Percentiles rank a stretch among this genome's conserved stretches.
Evolutionary conservation across 92 coral and sea anemone species (phyloP).

Genomic region (Actinostola sp.): DNA sequence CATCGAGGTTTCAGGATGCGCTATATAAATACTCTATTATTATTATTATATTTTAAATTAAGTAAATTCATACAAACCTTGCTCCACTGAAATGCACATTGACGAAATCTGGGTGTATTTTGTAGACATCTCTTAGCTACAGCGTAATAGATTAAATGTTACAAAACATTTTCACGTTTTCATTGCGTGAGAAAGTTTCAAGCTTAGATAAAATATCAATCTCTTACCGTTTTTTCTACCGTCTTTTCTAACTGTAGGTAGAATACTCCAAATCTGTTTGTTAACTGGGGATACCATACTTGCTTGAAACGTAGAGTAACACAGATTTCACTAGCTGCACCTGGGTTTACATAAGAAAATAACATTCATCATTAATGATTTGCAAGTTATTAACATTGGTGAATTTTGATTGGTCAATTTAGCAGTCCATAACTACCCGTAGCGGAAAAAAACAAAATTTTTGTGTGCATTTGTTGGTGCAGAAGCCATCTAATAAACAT

Average conservation of each 20-base stretch:
- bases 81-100: slow-evolving; percentile 61
- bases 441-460: too few species aligned
- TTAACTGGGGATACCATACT: slow-evolving; percentile 79
- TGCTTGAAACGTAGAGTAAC: slow-evolving; percentile 78
- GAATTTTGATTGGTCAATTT: too few species aligned
- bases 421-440: too few species aligned
- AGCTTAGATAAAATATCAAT: neutral
- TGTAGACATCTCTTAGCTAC: slow-evolving; percentile 66
- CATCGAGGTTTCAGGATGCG: too few species aligned
- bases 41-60: neutral
- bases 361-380: too few species aligned
- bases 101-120: slow-evolving; percentile 68
- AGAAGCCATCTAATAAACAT: too few species aligned
- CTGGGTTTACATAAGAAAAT: slow-evolving; percentile 21
- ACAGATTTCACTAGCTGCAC: slow-evolving; percentile 77
- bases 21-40: neutral
- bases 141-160: neutral
- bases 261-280: slow-evolving; percentile 37
- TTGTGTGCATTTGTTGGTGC: too few species aligned
- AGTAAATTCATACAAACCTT: slow-evolving; percentile 51
- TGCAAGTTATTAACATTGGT: neutral
- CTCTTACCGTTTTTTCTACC: slow-evolving; percentile 67
- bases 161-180: neutral
- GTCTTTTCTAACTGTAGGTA: slow-evolving; percentile 44
- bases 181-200: neutral